A percentile compares a stretch with the other conserved stretches of the same genome.
Evolutionary conservation across 2,888 invertebrate genomes (phyloP).

Genomic region (Panopea generosa): DNA sequence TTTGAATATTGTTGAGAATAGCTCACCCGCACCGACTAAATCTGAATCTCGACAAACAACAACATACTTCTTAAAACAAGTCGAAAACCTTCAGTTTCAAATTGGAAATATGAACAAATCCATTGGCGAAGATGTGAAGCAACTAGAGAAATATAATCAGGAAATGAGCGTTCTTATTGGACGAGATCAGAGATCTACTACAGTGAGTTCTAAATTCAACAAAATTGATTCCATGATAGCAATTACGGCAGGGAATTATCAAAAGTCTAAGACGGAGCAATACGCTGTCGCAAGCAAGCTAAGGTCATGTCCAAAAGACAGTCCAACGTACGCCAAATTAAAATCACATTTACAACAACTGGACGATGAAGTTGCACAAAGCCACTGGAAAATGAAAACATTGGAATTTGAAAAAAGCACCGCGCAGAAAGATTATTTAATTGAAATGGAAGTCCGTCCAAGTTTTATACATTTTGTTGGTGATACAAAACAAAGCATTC

Average conservation of each 20-base stretch:
- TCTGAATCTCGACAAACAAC: neutral
- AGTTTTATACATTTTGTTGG: constrained; percentile 77
- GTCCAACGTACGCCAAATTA: constrained; percentile 53
- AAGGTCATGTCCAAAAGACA: constrained; percentile 44
- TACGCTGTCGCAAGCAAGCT: constrained; percentile 53
- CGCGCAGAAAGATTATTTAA: constrained; percentile 74
- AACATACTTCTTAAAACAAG: constrained; percentile 46
- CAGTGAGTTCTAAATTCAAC: constrained; percentile 66
- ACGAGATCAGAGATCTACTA: constrained; percentile 63
- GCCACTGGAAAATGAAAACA: constrained; percentile 70
- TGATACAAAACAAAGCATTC: constrained; percentile 71
- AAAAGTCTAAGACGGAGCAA: constrained; percentile 56
- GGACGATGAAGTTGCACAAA: constrained; percentile 64
- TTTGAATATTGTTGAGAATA: constrained; percentile 55
- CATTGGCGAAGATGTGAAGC: constrained; percentile 59
- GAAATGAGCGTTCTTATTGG: constrained; percentile 60
- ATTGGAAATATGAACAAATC: constrained; percentile 53
- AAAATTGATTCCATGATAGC: constrained; percentile 58
- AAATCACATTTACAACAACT: constrained; percentile 51
- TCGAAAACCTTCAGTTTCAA: constrained; percentile 54
- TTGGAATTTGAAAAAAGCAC: constrained; percentile 75
- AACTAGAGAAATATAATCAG: constrained; percentile 51
- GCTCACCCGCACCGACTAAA: neutral
- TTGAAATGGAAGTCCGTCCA: constrained; percentile 77
- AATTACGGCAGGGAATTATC: constrained; percentile 46